These are phyloP conservation scores for Erebia palarica DNA, from an alignment of 2,888 invertebrate species.

Conservation along the genomic window DNA sequence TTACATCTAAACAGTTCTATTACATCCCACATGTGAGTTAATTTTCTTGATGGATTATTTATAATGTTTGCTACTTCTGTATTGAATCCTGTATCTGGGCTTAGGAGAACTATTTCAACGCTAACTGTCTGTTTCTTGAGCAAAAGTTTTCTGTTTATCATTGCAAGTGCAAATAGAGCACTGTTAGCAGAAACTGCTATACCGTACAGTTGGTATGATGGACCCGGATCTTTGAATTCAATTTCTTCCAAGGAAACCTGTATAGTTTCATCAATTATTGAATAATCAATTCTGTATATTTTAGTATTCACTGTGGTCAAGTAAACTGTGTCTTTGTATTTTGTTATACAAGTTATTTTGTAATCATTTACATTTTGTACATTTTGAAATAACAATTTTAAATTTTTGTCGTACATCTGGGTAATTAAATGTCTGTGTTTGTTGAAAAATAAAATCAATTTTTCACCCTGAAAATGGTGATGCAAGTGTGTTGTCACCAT, in stretches of 20 bases:
- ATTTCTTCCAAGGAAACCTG: slow-evolving; percentile 47
- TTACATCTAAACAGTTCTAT: slow-evolving; percentile 63
- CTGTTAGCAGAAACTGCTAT: slow-evolving; percentile 56
- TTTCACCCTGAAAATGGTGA: slow-evolving; percentile 46
- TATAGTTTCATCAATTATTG: slow-evolving; percentile 41
- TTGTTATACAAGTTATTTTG: slow-evolving; percentile 56
- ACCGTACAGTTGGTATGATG: slow-evolving; percentile 54
- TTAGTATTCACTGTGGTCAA: slow-evolving; percentile 58
- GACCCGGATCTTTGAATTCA: slow-evolving; percentile 52
- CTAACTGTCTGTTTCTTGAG: slow-evolving; percentile 55
- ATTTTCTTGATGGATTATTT: slow-evolving; percentile 55
- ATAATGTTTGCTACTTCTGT: slow-evolving; percentile 50
- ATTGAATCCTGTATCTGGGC: slow-evolving; percentile 45
- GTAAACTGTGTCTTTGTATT: slow-evolving; percentile 47
- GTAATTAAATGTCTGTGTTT: slow-evolving; percentile 68
- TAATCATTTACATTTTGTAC: slow-evolving; percentile 64
- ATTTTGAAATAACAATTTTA: slow-evolving; percentile 53
- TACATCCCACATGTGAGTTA: slow-evolving; percentile 63
- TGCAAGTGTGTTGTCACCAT: slow-evolving; percentile 56
- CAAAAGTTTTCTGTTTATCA: slow-evolving; percentile 55
- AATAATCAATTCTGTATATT: slow-evolving; percentile 54
- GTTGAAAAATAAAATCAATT: slow-evolving; percentile 55
- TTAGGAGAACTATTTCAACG: slow-evolving; percentile 57
- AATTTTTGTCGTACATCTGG: slow-evolving; percentile 53
- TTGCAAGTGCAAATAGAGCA: slow-evolving; percentile 51